These are phyloP conservation scores for Gymnodraco acuticeps DNA, from an alignment of 2,797 vertebrate species.

Conservation along the genomic window DNA sequence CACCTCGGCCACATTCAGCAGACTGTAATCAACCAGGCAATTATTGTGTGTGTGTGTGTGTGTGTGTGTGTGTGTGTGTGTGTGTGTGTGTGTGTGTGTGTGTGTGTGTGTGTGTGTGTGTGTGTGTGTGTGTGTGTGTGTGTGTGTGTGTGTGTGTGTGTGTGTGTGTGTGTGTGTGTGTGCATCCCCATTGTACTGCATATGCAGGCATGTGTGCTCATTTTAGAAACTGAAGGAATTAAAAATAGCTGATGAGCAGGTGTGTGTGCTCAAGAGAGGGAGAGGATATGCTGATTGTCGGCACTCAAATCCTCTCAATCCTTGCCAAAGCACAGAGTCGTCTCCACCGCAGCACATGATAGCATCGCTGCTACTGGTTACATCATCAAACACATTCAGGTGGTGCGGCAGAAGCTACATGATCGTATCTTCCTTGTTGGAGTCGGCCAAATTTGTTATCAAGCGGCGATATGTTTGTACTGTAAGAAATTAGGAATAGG, in stretches of 20 bases:
- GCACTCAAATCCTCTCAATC: constrained; percentile 46
- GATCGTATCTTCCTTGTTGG: constrained; percentile 49
- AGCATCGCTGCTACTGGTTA: constrained; percentile 61
- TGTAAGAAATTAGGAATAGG: constrained; percentile 34
- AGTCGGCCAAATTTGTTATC: constrained; percentile 32
- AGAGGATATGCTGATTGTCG: constrained; percentile 42
- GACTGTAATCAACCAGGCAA: constrained; percentile 78
- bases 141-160: constrained; percentile 56
- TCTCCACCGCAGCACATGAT: constrained; percentile 43
- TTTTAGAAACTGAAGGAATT: constrained; percentile 47
- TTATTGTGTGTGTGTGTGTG: constrained; percentile 59
- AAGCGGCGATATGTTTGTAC: constrained; percentile 4
- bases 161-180: constrained; percentile 57
- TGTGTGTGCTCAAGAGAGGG: constrained; percentile 44
- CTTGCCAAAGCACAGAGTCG: constrained; percentile 56
- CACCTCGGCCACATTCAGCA: constrained; percentile 67
- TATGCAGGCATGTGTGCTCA: constrained; percentile 18
- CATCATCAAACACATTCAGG: constrained; percentile 23
- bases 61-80: constrained; percentile 55
- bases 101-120: constrained; percentile 56
- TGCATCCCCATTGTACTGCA: constrained; percentile 12
- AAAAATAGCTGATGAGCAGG: constrained; percentile 63
- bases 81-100: constrained; percentile 56
- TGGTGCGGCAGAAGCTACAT: constrained; percentile 26
- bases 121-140: constrained; percentile 56